These are phyloP conservation scores for Aplysina aerophoba DNA, from an alignment of 37 sponge, comb jelly and placozoan species.

Conservation along the genomic window DNA sequence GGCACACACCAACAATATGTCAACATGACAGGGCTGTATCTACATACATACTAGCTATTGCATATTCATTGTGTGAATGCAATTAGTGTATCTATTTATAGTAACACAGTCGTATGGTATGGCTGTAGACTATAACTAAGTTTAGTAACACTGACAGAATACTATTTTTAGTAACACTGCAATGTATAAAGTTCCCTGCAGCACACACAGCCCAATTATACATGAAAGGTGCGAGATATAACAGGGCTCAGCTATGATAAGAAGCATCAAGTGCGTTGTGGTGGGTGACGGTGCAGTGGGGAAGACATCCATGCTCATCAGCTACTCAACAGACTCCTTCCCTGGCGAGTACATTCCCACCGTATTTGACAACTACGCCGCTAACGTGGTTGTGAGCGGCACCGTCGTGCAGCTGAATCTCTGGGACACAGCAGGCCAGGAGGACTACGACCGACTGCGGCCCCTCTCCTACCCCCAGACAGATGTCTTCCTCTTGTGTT, in stretches of 20 bases:
- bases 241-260: background rate
- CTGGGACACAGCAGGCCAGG: constrained; percentile 94
- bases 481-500: constrained; percentile 77
- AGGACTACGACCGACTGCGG: constrained; percentile 89
- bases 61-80: background rate
- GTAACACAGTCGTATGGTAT: too few relatives aligned
- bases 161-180: background rate
- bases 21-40: background rate
- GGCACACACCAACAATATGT: background rate
- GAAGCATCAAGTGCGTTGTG: constrained; percentile 60
- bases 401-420: constrained; percentile 74
- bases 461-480: constrained; percentile 95
- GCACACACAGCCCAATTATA: background rate
- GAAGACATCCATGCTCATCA: constrained; percentile 57
- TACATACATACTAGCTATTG: background rate
- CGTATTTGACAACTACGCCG: constrained; percentile 92
- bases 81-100: constrained; percentile 10
- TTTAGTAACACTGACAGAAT: background rate
- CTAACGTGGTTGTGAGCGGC: constrained; percentile 70
- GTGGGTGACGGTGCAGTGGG: constrained; percentile 72
- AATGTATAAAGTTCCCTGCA: background rate
- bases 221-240: background rate
- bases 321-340: constrained; percentile 58
- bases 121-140: background rate
- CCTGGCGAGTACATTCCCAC: constrained; percentile 64